Evolutionary conservation across 2,113 vertebrate species (phyloP).

Genomic region (Bothrops jararaca): DNA sequence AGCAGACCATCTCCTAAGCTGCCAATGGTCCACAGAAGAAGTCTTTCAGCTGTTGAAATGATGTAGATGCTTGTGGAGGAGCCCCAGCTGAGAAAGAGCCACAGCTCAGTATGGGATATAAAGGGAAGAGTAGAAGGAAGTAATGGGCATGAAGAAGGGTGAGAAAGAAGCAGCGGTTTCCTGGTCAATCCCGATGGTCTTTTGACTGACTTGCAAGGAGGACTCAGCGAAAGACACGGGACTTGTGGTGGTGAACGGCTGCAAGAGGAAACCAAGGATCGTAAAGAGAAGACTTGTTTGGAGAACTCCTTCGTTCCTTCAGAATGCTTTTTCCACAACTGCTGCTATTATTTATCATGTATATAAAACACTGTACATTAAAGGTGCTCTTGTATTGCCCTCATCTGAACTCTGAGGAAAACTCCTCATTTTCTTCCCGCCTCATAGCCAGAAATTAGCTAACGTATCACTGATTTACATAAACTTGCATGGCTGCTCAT

Average conservation of each 20-base stretch:
- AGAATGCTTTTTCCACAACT: not conserved
- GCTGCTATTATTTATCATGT: slow-evolving; percentile 6
- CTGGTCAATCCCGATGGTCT: not conserved
- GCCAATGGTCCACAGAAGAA: not conserved
- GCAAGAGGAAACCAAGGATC: not conserved
- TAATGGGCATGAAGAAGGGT: not conserved
- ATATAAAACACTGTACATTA: slow-evolving; percentile 3
- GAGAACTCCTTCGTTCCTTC: not conserved
- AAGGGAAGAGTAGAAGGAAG: not conserved
- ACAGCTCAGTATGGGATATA: not conserved
- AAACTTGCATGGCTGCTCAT: not conserved
- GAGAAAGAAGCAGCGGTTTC: not conserved
- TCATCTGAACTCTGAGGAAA: not conserved
- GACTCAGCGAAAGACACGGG: not conserved
- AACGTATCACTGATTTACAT: not conserved
- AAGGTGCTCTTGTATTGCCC: not conserved
- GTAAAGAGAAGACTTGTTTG: not conserved
- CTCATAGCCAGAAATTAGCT: not conserved
- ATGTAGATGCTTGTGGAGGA: not conserved
- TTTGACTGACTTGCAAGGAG: not conserved
- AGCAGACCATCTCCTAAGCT: not conserved
- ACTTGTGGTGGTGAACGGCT: not conserved
- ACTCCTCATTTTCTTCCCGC: too few relatives aligned
- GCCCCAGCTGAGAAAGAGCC: not conserved
- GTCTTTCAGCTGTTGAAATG: not conserved